These are phyloP conservation scores for Epinotia ramella DNA, from an alignment of 2,888 invertebrate species.

Conservation along the genomic window DNA sequence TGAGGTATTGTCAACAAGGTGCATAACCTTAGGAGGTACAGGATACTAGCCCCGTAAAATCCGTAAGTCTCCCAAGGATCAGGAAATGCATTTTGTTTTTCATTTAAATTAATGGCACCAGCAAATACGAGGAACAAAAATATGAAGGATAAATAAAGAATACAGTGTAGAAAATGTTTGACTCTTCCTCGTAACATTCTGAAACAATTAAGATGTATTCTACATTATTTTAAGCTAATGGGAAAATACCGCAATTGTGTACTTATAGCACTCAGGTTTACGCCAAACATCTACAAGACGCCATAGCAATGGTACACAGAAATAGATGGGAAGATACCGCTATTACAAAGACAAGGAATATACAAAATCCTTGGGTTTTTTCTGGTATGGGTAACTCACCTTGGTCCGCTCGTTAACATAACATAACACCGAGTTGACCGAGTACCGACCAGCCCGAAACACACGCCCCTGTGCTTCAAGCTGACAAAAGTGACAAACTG, in stretches of 20 bases:
- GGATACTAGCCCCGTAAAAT: slow-evolving; percentile 88
- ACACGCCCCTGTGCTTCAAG: slow-evolving; percentile 32
- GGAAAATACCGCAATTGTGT: background rate
- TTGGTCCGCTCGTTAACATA: slow-evolving; percentile 38
- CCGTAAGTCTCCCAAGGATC: slow-evolving; percentile 95
- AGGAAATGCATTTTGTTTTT: slow-evolving; percentile 84
- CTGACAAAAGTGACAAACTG: background rate
- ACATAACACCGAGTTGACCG: slow-evolving; percentile 25
- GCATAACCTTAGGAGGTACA: slow-evolving; percentile 92
- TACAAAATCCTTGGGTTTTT: slow-evolving; percentile 6
- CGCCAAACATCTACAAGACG: background rate
- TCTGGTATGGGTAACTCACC: slow-evolving; percentile 22
- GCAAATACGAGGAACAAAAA: slow-evolving; percentile 89
- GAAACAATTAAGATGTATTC: slow-evolving; percentile 62
- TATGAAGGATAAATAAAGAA: slow-evolving; percentile 90
- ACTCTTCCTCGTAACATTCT: slow-evolving; percentile 87
- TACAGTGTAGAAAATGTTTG: slow-evolving; percentile 93
- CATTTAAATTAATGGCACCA: slow-evolving; percentile 86
- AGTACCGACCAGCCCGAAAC: slow-evolving; percentile 19
- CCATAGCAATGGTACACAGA: background rate
- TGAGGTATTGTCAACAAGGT: slow-evolving; percentile 95
- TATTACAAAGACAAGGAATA: background rate
- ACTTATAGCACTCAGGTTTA: background rate
- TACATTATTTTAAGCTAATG: background rate
- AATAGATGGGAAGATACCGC: background rate